Base-by-base conservation (phyloP, 2,113 vertebrate species). In the Cryptomyrus ogoouensis region DNA sequence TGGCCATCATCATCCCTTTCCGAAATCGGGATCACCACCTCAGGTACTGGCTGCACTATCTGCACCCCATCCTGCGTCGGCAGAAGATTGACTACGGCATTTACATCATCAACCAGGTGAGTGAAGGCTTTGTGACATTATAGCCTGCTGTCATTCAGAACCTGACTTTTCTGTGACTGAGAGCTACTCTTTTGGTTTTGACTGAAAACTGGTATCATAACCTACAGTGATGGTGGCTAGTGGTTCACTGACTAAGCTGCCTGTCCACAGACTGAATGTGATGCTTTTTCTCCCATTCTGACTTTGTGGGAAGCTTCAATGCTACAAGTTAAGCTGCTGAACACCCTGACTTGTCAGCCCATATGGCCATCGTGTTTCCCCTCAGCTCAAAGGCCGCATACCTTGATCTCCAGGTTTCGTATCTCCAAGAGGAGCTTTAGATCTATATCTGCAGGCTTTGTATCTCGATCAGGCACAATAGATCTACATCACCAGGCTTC, bases 1-100 rank as follows among this genome's bases (percentile, higher is more conserved):
- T 99, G 94, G 98, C 98, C 87, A 98, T 99, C 91, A 98, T 99
- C 95, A 99, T 99, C 92, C 98, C 98, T 3, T 99, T 99, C 92
- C 96, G 98, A 44, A 98, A 99, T 94, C 96, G 98, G 0, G 98
- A 99, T 88, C 97, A 99, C 92, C 98, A 99, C 91, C 97, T 99
- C 4, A 98, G 98, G 93, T 99, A 99, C 96, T 99, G 98, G 98
- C 97, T 99, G 90, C 98, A 99, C 94, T 99, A 99, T 91, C 94
- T 99, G 92, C 98, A 99, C 94, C 98, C 98, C 19, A 98, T 99
- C 92, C 96, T 99, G 85, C 96, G 98, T 86, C 96, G 98, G 24
- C 98, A 99, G 96, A 98, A 95, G 95, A 98, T 99, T 58, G 97
- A 97, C 93, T 99, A 99, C 0, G 97, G 98, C 89, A 97, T 99